These are phyloP conservation scores for Bombus balteatus DNA, from an alignment of 1,140 invertebrate species.

Conservation along the genomic window DNA sequence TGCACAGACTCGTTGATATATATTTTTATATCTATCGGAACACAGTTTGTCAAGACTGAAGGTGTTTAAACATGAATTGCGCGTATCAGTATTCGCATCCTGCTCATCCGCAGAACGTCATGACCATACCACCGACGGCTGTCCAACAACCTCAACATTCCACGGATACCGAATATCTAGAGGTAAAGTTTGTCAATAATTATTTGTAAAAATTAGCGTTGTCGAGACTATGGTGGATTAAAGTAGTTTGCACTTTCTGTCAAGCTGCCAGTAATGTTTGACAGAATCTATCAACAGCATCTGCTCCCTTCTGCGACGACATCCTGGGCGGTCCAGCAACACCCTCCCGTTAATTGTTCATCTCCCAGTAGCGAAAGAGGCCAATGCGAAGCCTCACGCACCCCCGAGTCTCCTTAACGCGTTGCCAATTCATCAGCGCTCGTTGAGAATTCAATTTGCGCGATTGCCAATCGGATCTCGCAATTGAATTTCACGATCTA, in stretches of 20 bases:
- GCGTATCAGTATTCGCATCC: slow-evolving; percentile 81
- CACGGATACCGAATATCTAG: slow-evolving; percentile 77
- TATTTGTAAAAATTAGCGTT: neutral
- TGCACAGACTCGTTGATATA: neutral
- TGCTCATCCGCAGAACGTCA: slow-evolving; percentile 78
- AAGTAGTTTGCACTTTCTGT: neutral
- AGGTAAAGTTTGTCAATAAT: slow-evolving; percentile 72
- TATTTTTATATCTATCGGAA: neutral
- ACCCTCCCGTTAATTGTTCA: slow-evolving; percentile 82
- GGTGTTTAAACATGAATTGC: slow-evolving; percentile 77
- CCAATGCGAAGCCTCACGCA: slow-evolving; percentile 71
- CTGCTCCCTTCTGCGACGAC: slow-evolving; percentile 69
- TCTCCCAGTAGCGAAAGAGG: slow-evolving; percentile 78
- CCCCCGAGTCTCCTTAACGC: slow-evolving; percentile 72
- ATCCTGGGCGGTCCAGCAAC: slow-evolving; percentile 76
- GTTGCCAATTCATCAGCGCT: slow-evolving; percentile 66
- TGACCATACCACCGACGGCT: slow-evolving; percentile 73
- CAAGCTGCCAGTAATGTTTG: slow-evolving; percentile 65
- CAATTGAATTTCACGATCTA: slow-evolving; percentile 68
- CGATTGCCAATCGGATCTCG: slow-evolving; percentile 79
- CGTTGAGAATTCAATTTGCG: slow-evolving; percentile 74
- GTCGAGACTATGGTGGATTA: neutral
- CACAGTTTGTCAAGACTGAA: neutral
- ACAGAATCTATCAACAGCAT: slow-evolving; percentile 64
- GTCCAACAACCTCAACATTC: slow-evolving; percentile 75